phyloP scores from a whole-genome alignment of 2,888 invertebrate genomes.

The Onthophagus sagittarius region DNA sequence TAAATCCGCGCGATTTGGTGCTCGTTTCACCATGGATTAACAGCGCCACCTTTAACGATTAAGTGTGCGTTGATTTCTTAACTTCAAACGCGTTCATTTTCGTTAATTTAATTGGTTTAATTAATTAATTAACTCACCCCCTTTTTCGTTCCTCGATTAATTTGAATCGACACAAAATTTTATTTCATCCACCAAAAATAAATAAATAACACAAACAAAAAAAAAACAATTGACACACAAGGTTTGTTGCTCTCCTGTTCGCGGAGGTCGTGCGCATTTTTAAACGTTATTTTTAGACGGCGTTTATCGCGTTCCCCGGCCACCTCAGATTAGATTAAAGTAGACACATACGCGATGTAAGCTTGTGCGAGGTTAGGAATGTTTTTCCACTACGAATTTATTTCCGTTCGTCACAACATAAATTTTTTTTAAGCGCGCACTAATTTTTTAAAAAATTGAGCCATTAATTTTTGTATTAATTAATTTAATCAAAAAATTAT shows the following conservation, averaged over 20 bases:
- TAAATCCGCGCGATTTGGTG: background rate
- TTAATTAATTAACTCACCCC: too few relatives aligned
- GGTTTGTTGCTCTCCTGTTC: background rate
- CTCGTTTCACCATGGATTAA: background rate
- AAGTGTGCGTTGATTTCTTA: too few relatives aligned
- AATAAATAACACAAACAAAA: background rate
- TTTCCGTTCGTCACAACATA: background rate
- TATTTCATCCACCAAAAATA: too few relatives aligned
- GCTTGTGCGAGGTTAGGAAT: background rate
- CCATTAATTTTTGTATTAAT: too few relatives aligned
- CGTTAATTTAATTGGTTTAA: too few relatives aligned
- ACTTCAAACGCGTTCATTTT: too few relatives aligned
- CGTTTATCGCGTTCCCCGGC: background rate
- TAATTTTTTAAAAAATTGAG: too few relatives aligned
- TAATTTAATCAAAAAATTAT: too few relatives aligned
- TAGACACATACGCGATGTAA: background rate
- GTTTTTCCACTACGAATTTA: background rate
- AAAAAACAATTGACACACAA: background rate
- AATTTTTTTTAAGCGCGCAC: too few relatives aligned
- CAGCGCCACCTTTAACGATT: background rate
- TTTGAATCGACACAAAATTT: too few relatives aligned
- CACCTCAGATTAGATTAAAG: background rate
- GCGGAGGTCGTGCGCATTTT: background rate
- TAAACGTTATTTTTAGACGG: slow-evolving; percentile 1
- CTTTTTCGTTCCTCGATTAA: too few relatives aligned